Evolutionary conservation across 1,140 invertebrate species (phyloP).

Genomic region (Meloidogyne floridensis): DNA sequence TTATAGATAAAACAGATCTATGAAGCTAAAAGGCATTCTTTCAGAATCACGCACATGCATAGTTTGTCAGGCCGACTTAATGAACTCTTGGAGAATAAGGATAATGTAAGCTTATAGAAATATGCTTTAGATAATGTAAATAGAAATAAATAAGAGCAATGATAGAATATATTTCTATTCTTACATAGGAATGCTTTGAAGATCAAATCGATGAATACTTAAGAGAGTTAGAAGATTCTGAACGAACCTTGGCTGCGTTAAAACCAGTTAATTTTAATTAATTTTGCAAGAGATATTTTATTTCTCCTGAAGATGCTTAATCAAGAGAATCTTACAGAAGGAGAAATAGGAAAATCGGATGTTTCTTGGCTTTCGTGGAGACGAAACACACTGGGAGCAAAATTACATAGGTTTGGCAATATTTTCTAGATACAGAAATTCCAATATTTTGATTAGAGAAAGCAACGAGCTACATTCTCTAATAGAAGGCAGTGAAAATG

Average conservation of each 20-base stretch:
- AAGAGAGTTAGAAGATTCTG: slow-evolving; percentile 38
- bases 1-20: no score
- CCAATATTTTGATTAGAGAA: slow-evolving; percentile 15
- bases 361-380: slow-evolving; percentile 47
- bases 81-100: slow-evolving; percentile 29
- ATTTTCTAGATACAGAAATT: background rate
- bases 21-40: background rate
- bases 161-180: no score
- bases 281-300: background rate
- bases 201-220: slow-evolving; percentile 45
- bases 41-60: slow-evolving; percentile 8
- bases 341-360: slow-evolving; percentile 40
- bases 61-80: slow-evolving; percentile 37
- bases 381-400: slow-evolving; percentile 40
- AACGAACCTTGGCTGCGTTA: slow-evolving; percentile 18
- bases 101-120: slow-evolving; percentile 12
- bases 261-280: slow-evolving; percentile 35
- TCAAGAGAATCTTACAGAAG: slow-evolving; percentile 36
- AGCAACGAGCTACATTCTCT: slow-evolving; percentile 40
- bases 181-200: slow-evolving; percentile 33
- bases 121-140: no score
- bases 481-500: slow-evolving; percentile 27
- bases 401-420: slow-evolving; percentile 30
- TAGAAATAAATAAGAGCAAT: no score
- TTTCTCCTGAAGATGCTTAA: slow-evolving; percentile 30